Evolutionary conservation across 2,888 invertebrate genomes (phyloP), one percentile per base, ranked within the genome.

Genomic region (Magallana nippona): DNA sequence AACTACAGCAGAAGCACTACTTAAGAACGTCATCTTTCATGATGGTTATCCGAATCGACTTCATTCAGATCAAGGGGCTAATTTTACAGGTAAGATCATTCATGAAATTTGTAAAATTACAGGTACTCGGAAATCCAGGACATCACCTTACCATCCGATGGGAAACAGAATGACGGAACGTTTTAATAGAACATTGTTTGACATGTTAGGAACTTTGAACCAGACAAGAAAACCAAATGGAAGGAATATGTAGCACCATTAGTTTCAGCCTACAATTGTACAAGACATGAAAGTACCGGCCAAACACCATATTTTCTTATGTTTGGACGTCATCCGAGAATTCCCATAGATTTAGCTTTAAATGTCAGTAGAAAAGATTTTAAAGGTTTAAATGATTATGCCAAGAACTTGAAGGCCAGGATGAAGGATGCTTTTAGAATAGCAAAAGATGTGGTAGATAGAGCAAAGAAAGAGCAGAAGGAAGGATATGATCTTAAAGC

Each of bases 181-280:
- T 79, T 86, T 71, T 44, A 86, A 87, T 22, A 32, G 84, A 55
- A 86, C 86, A 15, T 77, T 87, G 5, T 44, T 86, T 10, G 77
- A 71, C 22, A 87, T 87, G 85, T 55, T 84, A 19, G 84, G 86
- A 15, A 86, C 87, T 15, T 63, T 86, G n/a, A 58, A 80, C 55
- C 22, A 19, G 32, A 82, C 19, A 44, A 86, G 78, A 88, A 88
- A 81, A 2, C 57, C 13, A 60, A 88, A 55, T 86, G 83, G 85
- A 85, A 86, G 44, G 60, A 56, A 11, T 57, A 63, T 77, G 19
- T 87, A 1, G 44, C 55, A 22, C 32, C 85, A 3, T 62, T 85
- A 55, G 84, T 86, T 11, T 82, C 82, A 82, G 82, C 85, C 0
- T 88, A 86, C 55, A 87, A 86, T 71, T 83, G 81, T 57, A 86